Evolutionary conservation across 1,140 invertebrate species (phyloP).

Genomic region (Drosophila prosaltans): DNA sequence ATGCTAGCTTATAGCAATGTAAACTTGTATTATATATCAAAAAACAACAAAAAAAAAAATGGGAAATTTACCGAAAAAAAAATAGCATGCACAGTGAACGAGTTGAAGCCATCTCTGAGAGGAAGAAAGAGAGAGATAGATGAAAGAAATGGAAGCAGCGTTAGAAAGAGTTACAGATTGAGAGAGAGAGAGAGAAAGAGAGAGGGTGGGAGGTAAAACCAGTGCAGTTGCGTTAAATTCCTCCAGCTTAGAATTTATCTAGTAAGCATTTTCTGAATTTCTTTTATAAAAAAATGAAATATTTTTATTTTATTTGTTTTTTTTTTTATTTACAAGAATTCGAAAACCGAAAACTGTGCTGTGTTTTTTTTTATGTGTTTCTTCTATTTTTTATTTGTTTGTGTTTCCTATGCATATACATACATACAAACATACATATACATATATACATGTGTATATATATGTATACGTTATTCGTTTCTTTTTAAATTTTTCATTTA

Average conservation of each 20-base stretch:
- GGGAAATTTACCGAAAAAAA: conserved; percentile 19
- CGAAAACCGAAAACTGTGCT: conserved; percentile 55
- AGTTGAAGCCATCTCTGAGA: conserved; percentile 3
- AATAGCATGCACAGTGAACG: conserved; percentile 24
- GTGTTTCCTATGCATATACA: conserved; percentile 39
- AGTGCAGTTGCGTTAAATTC: conserved; percentile 79
- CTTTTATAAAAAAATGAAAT: conserved; percentile 47
- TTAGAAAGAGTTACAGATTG: neutral
- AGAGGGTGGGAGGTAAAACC: conserved; percentile 45
- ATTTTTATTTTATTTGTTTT: conserved; percentile 25
- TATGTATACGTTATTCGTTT: conserved; percentile 39
- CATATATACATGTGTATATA: conserved; percentile 26
- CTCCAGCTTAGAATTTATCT: conserved; percentile 57
- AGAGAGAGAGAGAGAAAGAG: conserved; percentile 17
- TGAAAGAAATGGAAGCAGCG: conserved; percentile 1
- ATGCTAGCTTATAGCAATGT: conserved; percentile 41
- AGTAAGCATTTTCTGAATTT: conserved; percentile 70
- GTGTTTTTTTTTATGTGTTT: conserved; percentile 35
- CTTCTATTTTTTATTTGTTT: neutral
- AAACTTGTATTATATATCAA: conserved; percentile 70
- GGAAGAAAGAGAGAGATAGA: neutral
- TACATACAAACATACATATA: conserved; percentile 20
- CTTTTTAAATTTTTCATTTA: conserved; percentile 13
- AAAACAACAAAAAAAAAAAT: conserved; percentile 25
- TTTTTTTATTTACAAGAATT: conserved; percentile 43